Percentiles rank a stretch among this genome's conserved stretches.
These are phyloP conservation scores for Myrmophylax atrothorax DNA, from an alignment of 2,113 vertebrate genomes.

Conservation along the genomic window DNA sequence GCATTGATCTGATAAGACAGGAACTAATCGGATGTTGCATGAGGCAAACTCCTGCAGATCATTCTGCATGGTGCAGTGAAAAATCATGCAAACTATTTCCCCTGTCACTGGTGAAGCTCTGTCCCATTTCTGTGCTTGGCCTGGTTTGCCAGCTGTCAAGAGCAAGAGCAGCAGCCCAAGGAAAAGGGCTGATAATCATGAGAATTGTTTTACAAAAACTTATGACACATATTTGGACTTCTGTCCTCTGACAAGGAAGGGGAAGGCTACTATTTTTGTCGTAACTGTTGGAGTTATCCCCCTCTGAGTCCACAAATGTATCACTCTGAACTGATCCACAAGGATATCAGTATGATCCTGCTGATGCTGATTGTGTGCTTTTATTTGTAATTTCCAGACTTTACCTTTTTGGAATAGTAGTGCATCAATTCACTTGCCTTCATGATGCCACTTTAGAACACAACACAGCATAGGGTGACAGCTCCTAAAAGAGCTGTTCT, in stretches of 20 bases:
- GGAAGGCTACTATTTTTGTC: not conserved
- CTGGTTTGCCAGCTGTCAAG: not conserved
- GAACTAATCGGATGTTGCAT: not conserved
- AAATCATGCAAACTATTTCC: not conserved
- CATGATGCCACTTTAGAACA: not conserved
- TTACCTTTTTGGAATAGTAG: not conserved
- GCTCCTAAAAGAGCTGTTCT: not conserved
- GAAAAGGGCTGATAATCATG: not conserved
- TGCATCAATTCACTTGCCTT: not conserved
- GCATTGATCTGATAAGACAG: not conserved
- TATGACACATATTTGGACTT: not conserved
- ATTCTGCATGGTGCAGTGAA: not conserved
- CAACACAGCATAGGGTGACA: not conserved
- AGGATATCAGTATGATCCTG: not conserved
- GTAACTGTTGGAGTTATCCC: not conserved
- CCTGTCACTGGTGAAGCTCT: not conserved
- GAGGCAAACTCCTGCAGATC: not conserved
- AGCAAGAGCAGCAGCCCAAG: not conserved
- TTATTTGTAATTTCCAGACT: not conserved
- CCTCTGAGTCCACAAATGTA: not conserved
- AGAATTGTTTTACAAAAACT: not conserved
- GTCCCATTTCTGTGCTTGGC: not conserved
- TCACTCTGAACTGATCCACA: not conserved
- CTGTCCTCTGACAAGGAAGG: not conserved
- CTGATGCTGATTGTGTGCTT: not conserved